Evolutionary conservation across 2,113 vertebrate genomes (phyloP).

Genomic region (Ursus arctos): DNA sequence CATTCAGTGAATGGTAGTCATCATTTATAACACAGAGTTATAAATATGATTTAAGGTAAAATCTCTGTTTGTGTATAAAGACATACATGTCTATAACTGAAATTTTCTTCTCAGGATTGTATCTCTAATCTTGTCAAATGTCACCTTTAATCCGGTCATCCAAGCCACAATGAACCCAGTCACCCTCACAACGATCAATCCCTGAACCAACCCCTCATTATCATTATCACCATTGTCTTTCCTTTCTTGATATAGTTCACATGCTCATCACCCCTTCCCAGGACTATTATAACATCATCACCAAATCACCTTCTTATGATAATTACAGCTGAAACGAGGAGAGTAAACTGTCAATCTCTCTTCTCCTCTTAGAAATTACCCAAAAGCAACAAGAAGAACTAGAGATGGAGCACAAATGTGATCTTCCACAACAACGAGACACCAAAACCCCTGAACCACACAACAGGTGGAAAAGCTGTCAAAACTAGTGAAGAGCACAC

Average conservation of each 20-base stretch:
- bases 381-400: neutral
- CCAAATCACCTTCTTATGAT: neutral
- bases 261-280: neutral
- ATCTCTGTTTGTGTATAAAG: neutral
- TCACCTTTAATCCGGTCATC: neutral
- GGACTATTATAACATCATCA: neutral
- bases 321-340: neutral
- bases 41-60: slow-evolving; percentile 14
- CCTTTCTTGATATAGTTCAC: slow-evolving; percentile 5
- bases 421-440: neutral
- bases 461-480: neutral
- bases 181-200: neutral
- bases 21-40: neutral
- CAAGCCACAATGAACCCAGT: neutral
- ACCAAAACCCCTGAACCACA: neutral
- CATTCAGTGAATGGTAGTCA: neutral
- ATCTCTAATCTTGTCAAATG: slow-evolving; percentile 13
- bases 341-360: neutral
- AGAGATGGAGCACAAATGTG: neutral
- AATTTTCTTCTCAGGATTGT: neutral
- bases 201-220: neutral
- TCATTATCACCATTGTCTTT: neutral
- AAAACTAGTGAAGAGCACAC: neutral
- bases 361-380: neutral
- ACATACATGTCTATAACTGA: neutral